Base-by-base conservation (phyloP, 2,888 invertebrate genomes). In the Parapristionchus giblindavisi region DNA sequence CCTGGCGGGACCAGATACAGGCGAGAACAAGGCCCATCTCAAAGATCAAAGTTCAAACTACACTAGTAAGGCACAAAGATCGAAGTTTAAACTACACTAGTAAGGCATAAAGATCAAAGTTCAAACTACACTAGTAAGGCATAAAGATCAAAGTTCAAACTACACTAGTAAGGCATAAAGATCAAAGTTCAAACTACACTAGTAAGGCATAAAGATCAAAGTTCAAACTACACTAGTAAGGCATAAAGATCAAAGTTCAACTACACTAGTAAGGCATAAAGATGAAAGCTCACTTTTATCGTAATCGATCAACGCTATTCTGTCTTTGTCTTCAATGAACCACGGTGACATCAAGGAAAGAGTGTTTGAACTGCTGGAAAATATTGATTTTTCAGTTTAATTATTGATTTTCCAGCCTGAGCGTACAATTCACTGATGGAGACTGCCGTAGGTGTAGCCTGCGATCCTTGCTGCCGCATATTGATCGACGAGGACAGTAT, bases 1-100 rank as follows among this genome's bases (percentile, higher is more conserved):
- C 63, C 60, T n/a, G 75, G 54, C 17, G 80, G 80, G 2, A 79
- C 68, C n/a, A 68, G 54, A 32, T 68, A 68, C 17, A 11, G 29
- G 1, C 63, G 63, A 29, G 3, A 21, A 29, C 17, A 29, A 24
- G 29, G 21, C 17, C 48, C 11, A 43, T 65, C 63, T 65, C 5
- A 43, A 43, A 60, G 8, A n/a, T 2, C 5, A 17, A 17, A 43
- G 8, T 8, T 43, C 11, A 43, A 14, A 17, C 17, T 43, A 43
- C 43, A 43, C 43, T 43, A 14, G 8, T n/a, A n/a, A n/a, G n/a
- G n/a, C n/a, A n/a, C n/a, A n/a, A n/a, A n/a, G n/a, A n/a, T n/a
- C n/a, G n/a, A n/a, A n/a, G n/a, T n/a, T n/a, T n/a, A n/a, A n/a
- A n/a, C n/a, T 17, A 43, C 43, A 14, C 17, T 43, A 43, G 43